phyloP scores from a whole-genome alignment of 2,888 invertebrate genomes.

The Pollenia angustigena region DNA sequence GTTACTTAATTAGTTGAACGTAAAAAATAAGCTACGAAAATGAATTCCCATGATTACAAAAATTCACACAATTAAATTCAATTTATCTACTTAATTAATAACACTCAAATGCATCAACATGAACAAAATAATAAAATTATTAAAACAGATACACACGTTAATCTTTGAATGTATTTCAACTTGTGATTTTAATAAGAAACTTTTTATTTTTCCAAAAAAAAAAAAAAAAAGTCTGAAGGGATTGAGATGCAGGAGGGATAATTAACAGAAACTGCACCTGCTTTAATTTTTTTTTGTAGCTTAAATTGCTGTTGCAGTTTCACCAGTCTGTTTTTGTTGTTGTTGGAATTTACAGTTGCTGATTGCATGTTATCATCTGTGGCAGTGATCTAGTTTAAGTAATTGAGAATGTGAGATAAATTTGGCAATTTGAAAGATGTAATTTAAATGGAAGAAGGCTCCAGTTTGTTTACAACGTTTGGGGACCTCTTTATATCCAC shows the following conservation, averaged over 20 bases:
- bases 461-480: not conserved
- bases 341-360: conserved; percentile 49
- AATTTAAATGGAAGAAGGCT: conserved; percentile 11
- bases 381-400: conserved; percentile 71
- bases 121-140: conserved; percentile 28
- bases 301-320: conserved; percentile 54
- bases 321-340: conserved; percentile 64
- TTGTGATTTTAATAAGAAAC: conserved; percentile 5
- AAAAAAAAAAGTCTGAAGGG: not conserved
- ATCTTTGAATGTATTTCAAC: conserved; percentile 12
- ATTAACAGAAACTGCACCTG: conserved; percentile 24
- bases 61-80: conserved; percentile 73
- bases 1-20: conserved; percentile 59
- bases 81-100: conserved; percentile 73
- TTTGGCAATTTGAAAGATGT: conserved; percentile 40
- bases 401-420: conserved; percentile 64
- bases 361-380: conserved; percentile 23
- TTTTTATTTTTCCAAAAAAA: not conserved
- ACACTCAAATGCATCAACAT: conserved; percentile 59
- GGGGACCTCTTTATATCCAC: too few species aligned
- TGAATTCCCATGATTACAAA: conserved; percentile 59
- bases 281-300: conserved; percentile 3
- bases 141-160: conserved; percentile 27
- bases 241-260: conserved; percentile 1
- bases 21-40: conserved; percentile 16